Percentiles rank a stretch among this genome's conserved stretches.
Evolutionary conservation across 1,140 invertebrate genomes (phyloP).

Genomic region (Sarcophaga bullata): DNA sequence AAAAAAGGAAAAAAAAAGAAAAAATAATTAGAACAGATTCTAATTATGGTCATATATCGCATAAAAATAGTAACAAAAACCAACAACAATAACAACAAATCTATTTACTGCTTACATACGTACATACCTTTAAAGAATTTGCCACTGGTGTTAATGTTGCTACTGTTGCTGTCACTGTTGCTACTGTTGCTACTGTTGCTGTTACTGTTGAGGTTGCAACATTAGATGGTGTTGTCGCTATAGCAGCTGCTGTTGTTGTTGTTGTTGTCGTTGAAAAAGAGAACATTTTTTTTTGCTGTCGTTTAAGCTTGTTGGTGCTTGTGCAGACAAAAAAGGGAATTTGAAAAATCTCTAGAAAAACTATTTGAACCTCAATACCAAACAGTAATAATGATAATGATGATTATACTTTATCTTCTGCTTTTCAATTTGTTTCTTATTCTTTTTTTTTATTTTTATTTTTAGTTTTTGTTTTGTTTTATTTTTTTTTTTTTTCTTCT

Average conservation of each 20-base stretch:
- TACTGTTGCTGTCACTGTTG: not conserved
- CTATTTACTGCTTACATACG: not conserved
- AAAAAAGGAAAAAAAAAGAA: not conserved
- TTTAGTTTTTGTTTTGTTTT: not conserved
- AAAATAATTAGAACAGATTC: conserved; percentile 32
- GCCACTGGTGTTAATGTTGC: not conserved
- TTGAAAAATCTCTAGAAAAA: conserved; percentile 30
- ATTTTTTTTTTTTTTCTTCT: not conserved
- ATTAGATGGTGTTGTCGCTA: not conserved
- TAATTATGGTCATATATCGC: conserved; percentile 4
- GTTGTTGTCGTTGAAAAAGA: conserved; percentile 14
- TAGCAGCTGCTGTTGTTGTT: not conserved
- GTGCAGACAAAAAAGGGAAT: conserved; percentile 29
- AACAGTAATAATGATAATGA: not conserved
- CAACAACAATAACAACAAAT: not conserved
- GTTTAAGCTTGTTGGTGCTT: not conserved
- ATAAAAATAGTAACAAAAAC: not conserved
- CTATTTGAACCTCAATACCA: conserved; percentile 33
- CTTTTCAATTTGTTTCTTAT: not conserved
- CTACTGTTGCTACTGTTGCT: not conserved
- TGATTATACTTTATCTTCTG: too few relatives aligned
- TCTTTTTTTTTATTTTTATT: not conserved
- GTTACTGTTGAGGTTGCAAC: not conserved
- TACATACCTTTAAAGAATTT: conserved; percentile 18
- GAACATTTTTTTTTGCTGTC: conserved; percentile 29